Conservation (phyloP, 2,797 vertebrate species). For the Trematomus bernacchii region DNA sequence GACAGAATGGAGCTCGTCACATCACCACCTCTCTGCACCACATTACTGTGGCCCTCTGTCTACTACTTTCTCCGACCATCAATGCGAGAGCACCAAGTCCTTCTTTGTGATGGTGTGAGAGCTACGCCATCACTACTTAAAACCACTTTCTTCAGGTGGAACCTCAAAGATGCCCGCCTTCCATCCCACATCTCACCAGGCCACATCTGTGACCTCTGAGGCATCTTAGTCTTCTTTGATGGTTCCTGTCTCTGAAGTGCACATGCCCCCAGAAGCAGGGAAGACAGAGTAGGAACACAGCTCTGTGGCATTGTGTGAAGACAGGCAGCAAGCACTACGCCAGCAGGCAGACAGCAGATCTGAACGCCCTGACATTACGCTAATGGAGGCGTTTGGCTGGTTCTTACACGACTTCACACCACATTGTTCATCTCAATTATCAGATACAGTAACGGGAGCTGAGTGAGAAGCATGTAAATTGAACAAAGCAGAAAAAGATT, state of each 20-base stretch:
- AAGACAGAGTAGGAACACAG: slow-evolving; percentile 28
- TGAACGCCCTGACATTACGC: slow-evolving; percentile 72
- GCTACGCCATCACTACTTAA: slow-evolving; percentile 43
- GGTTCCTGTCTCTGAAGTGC: slow-evolving; percentile 41
- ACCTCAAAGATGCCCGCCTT: slow-evolving; percentile 54
- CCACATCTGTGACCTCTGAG: slow-evolving; percentile 64
- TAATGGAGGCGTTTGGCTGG: slow-evolving; percentile 71
- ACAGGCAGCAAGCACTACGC: slow-evolving; percentile 45
- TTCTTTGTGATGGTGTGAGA: slow-evolving; percentile 70
- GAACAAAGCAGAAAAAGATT: slow-evolving; percentile 68
- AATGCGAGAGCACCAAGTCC: slow-evolving; percentile 59
- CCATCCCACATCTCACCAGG: slow-evolving; percentile 40
- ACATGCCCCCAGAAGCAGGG: slow-evolving; percentile 17
- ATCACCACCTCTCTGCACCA: slow-evolving; percentile 65
- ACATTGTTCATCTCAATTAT: slow-evolving; percentile 79
- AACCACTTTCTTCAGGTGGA: slow-evolving; percentile 54
- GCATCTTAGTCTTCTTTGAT: slow-evolving; percentile 29
- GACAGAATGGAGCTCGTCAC: slow-evolving; percentile 73
- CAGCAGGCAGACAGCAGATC: slow-evolving; percentile 69
- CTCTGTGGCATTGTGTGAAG: slow-evolving; percentile 40
- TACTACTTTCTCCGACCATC: slow-evolving; percentile 82
- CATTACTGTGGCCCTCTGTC: slow-evolving; percentile 76
- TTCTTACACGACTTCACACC: slow-evolving; percentile 76
- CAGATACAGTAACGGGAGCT: slow-evolving; percentile 65
- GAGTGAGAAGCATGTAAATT: slow-evolving; percentile 55